These are phyloP conservation scores for Poecilia latipinna DNA, from an alignment of 2,113 vertebrate genomes.

Conservation along the genomic window DNA sequence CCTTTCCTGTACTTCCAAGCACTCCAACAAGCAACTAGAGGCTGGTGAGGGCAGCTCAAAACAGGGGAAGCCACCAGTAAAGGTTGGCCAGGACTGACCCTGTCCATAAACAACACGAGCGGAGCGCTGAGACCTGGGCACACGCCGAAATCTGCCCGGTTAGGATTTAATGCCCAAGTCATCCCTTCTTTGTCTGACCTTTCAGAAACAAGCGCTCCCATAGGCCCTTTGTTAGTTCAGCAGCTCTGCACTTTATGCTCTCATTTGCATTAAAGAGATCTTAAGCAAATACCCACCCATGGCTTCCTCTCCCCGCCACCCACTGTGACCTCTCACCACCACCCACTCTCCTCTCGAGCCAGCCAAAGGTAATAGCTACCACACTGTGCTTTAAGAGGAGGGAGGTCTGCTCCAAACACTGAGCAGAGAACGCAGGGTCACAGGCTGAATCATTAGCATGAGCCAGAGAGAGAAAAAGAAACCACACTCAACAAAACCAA, in stretches of 20 bases:
- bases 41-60: constrained; percentile 27
- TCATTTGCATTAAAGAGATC: constrained; percentile 80
- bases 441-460: constrained; percentile 32
- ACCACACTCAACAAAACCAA: constrained; percentile 16
- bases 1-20: constrained; percentile 27
- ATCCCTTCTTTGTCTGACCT: constrained; percentile 49
- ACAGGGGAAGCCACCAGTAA: constrained; percentile 51
- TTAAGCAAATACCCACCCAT: constrained; percentile 78
- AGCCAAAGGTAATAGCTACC: constrained; percentile 58
- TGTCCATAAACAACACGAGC: constrained; percentile 54
- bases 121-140: constrained; percentile 48
- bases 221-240: constrained; percentile 73
- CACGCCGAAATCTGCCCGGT: constrained; percentile 58
- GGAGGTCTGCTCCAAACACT: constrained; percentile 41
- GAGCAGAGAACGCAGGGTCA: constrained; percentile 30
- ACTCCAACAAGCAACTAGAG: constrained; percentile 47
- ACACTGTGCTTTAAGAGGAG: constrained; percentile 21
- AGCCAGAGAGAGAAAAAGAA: constrained; percentile 3
- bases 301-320: constrained; percentile 59
- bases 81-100: constrained; percentile 48
- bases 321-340: constrained; percentile 67
- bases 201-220: constrained; percentile 61
- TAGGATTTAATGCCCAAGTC: constrained; percentile 53
- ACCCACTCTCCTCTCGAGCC: constrained; percentile 50
- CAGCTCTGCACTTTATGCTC: constrained; percentile 53